Base-by-base conservation (phyloP, 2,888 invertebrate species). In the Ethmia dodecea region DNA sequence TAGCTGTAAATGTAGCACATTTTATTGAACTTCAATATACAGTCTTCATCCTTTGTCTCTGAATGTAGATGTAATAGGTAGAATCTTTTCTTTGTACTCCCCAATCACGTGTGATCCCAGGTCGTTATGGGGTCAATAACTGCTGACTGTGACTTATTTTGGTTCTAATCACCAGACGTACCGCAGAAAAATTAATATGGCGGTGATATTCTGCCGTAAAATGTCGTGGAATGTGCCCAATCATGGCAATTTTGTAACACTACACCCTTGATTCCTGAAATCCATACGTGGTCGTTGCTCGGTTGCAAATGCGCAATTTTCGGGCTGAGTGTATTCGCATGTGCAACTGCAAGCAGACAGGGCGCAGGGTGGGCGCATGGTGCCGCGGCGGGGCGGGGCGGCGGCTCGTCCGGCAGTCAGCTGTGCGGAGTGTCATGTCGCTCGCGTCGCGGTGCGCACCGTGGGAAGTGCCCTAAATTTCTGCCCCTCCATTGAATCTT, bases 121-220 rank as follows among this genome's bases (percentile, higher is more conserved):
- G 68, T 78, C 78, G 76, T 73, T 78, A 74, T 46, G 77, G 77
- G 84, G 83, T 86, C 83, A 84, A 73, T 81, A 81, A 81, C 83
- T 80, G 75, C 63, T 63, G 58, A 60, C 55, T 65, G 43, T 43
- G 55, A 60, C 54, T 50, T 59, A 65, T 67, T 68, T 74, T 55
- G 47, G 47, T 28, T 38, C 31, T 38, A 38, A 38, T 33, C 39
- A 15, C 28, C 20, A 22, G 30, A 35, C 28, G 12, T 22, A 22
- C n/a, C n/a, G n/a, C n/a, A n/a, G n/a, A n/a, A n/a, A n/a, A n/a
- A n/a, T n/a, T 11, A 29, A 15, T 10, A 16, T 3, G n/a, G n/a
- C n/a, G n/a, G n/a, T n/a, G n/a, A n/a, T n/a, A n/a, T n/a, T n/a
- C n/a, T n/a, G n/a, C n/a, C n/a, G n/a, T n/a, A n/a, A n/a, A n/a